Evolutionary conservation across 2,113 vertebrate genomes (phyloP), one percentile per base, ranked within the genome.

Genomic region (Ptyas mucosa): DNA sequence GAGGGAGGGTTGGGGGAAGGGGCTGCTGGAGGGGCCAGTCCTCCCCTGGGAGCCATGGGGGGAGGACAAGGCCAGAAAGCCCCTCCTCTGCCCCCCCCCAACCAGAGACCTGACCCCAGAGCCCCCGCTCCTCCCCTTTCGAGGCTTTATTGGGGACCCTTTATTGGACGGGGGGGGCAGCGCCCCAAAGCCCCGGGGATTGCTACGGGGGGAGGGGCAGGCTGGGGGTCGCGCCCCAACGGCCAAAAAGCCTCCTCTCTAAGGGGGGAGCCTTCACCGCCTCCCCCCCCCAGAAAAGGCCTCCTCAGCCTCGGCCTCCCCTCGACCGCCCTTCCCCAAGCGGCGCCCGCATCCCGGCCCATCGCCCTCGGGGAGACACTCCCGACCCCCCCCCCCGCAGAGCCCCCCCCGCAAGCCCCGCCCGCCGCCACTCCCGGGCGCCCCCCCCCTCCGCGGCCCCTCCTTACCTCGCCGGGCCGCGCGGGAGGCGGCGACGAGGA

Each of bases 391-490:
- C 43, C 26, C 6, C 52, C 53, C 53, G 9, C 49, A 14, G 43
- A 46, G 43, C 43, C 43, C 7, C 26, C 6, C 52, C 53, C 53
- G 9, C 49, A 14, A 26, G 49, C 86, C 86, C 86, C 23, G 4
- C 43, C 43, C 24, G 10, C 43, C 49, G 2, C 29, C 29, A 3
- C 18, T 53, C 26, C 26, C 20, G 3, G 26, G 18, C 14, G 2
- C 7, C 29, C n/a, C 8, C 46, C 1, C 26, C 46, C 23, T 12
- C 43, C 6, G 1, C n/a, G 10, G 24, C 46, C 14, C 20, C 18
- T 20, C 51, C 23, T 92, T 90, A 93, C 92, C 92, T 93, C 24
- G 91, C 87, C 91, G 87, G 87, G 91, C 91, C 87, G 87, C 88
- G 46, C 9, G 20, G 10, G 85, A 26, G 91, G 91, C 87, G 85